Percentiles rank a stretch among this genome's conserved stretches.
Evolutionary conservation across 2,797 vertebrate genomes (phyloP).

Genomic region (Sylvilagus floridanus): DNA sequence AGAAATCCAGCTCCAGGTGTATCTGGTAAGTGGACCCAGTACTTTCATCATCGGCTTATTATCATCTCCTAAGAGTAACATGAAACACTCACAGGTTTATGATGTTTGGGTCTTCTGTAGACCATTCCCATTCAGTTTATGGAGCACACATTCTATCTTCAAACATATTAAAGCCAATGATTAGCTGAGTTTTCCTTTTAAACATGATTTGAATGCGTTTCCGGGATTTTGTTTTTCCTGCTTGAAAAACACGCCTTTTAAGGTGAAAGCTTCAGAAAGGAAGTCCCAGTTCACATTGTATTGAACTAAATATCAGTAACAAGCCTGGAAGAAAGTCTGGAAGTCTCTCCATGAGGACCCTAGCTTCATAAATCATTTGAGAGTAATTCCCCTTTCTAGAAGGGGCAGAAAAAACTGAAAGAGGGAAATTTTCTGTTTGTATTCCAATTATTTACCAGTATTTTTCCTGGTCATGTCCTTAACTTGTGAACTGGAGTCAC

Average conservation of each 20-base stretch:
- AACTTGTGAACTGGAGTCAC: neutral
- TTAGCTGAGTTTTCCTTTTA: neutral
- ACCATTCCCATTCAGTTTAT: neutral
- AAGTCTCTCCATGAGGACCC: neutral
- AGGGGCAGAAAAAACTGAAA: neutral
- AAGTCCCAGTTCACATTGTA: neutral
- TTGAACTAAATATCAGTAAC: neutral
- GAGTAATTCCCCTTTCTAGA: neutral
- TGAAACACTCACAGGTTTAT: neutral
- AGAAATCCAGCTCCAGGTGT: neutral
- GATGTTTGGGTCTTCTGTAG: neutral
- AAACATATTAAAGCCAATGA: neutral
- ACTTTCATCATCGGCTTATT: neutral
- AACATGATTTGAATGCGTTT: neutral
- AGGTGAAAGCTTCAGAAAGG: conserved; percentile 37
- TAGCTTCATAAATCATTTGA: neutral
- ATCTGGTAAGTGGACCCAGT: neutral
- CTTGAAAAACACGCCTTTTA: conserved; percentile 27
- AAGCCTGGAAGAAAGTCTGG: neutral
- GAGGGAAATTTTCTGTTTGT: neutral
- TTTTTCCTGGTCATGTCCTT: neutral
- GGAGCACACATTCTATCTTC: neutral
- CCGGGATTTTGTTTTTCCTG: conserved; percentile 21
- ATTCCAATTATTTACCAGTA: neutral
- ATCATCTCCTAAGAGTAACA: neutral